Base-by-base conservation (phyloP, 2,797 vertebrate species). In the Petrocephalus schoutedeni region DNA sequence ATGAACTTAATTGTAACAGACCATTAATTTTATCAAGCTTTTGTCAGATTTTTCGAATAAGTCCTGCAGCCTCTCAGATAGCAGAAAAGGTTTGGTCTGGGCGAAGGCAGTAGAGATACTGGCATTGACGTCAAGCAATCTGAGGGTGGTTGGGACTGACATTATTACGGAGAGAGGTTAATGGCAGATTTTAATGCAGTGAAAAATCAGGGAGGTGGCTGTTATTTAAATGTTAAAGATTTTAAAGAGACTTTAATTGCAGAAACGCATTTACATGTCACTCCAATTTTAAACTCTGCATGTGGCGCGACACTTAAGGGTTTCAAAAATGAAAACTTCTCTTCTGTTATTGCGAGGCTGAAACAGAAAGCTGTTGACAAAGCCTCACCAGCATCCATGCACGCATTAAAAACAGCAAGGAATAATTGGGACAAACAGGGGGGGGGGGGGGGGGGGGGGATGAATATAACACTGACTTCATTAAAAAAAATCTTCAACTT, bases 1-100 rank as follows among this genome's bases (percentile, higher is more conserved):
- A 82, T 82, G 7, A 49, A 82, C 77, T 82, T 49, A 82, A 82
- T 82, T 82, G 77, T 82, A 82, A 82, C 77, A 82, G 77, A 82
- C 49, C 77, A 82, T 82, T 82, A 16, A 23, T 82, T 82, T 23
- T 53, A 82, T 53, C 45, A 21, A n/a, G 77, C 41, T 21, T 82
- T 82, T 49, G 67, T 41, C 8, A 82, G n/a, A 49, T 82, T 53
- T 49, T 51, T 82, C 16, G 3, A 82, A 82, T 82, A 23, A 21
- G 49, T 82, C 41, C 77, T n/a, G 77, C 77, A 23, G 77, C 2
- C 7, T 21, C 41, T 21, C 21, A 57, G 54, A 16, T 36, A 41
- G 28, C 28, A 56, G 23, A 16, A 36, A 58, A 85, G 23, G 49
- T n/a, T 12, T 23, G 82, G n/a, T 54, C 7, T 28, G 21, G 4